phyloP scores from a whole-genome alignment of 2,113 vertebrate species.

The Plestiodon gilberti region DNA sequence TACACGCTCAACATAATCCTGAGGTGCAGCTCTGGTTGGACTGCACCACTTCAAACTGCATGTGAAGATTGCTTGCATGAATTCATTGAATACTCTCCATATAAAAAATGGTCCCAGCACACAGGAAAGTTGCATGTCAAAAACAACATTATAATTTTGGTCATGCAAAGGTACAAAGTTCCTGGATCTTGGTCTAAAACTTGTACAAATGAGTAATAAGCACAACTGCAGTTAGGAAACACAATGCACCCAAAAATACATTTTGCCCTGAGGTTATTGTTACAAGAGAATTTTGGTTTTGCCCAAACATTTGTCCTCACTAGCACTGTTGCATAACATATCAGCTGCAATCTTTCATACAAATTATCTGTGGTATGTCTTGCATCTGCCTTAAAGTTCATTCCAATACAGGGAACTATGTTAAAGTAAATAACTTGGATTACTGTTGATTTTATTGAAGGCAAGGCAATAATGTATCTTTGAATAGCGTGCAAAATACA shows the following conservation, averaged over 20 bases:
- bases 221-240: neutral
- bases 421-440: slow-evolving; percentile 11
- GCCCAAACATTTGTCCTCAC: rapidly evolving
- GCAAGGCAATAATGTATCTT: slow-evolving; percentile 49
- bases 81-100: no score
- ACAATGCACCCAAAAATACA: rapidly evolving
- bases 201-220: neutral
- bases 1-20: neutral
- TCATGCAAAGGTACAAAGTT: no score
- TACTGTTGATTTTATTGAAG: slow-evolving; percentile 1
- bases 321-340: neutral
- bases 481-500: slow-evolving; percentile 50
- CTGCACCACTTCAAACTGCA: neutral
- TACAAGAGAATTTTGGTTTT: neutral
- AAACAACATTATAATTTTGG: neutral
- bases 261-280: neutral
- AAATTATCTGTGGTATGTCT: slow-evolving; percentile 17
- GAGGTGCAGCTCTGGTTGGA: neutral
- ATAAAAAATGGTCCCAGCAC: neutral
- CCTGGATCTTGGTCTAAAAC: neutral
- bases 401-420: slow-evolving; percentile 33
- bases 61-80: no score
- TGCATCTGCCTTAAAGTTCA: slow-evolving; percentile 27
- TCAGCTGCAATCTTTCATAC: neutral
- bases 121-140: neutral